Base-by-base conservation (phyloP, 2,797 vertebrate species). In the Urosaurus nigricauda region DNA sequence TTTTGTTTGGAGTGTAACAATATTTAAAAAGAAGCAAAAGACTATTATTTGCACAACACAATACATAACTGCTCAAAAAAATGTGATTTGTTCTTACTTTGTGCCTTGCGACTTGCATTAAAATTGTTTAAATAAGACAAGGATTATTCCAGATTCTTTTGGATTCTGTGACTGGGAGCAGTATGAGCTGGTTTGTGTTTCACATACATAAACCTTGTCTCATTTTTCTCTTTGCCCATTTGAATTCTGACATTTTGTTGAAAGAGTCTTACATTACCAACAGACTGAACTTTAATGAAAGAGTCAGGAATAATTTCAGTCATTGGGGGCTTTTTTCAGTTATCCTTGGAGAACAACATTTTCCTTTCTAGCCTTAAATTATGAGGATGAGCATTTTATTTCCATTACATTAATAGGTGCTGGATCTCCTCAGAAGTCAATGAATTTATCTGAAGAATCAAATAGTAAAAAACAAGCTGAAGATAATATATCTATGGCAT, bases 391-490 rank as follows among this genome's bases (percentile, higher is more conserved):
- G 47, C 7, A 53, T 65, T 51, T 87, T 85, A 89, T 2, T 12
- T 24, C 14, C 4, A 0, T 88, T 93, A 88, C 84, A 92, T 95
- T 92, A 79, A 3, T 88, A 98, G 98, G 95, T 95, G 95, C 97
- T 78, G 96, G 60, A 93, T 97, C 96, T 86, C 98, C 98, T n/a
- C 98, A 98, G 96, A 98, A 98, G 93, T 92, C 94, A 29, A 74
- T 95, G 85, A 96, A 94, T 91, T 94, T 97, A 29, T 94, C 96
- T 17, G 98, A 99, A 84, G 98, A 99, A 89, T 94, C 96, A 88
- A 97, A 91, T 91, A 81, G 93, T 89, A 98, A 98, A 96, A 98
- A 97, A 85, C 96, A 97, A 11, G 93, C 96, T 68, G 98, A 99
- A 51, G 98, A 98, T 94, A 96, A 97, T 0, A 73, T 98, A 88